These are phyloP conservation scores for Astropecten irregularis DNA, from an alignment of 53 echinoderm and acorn worm species.

Conservation along the genomic window DNA sequence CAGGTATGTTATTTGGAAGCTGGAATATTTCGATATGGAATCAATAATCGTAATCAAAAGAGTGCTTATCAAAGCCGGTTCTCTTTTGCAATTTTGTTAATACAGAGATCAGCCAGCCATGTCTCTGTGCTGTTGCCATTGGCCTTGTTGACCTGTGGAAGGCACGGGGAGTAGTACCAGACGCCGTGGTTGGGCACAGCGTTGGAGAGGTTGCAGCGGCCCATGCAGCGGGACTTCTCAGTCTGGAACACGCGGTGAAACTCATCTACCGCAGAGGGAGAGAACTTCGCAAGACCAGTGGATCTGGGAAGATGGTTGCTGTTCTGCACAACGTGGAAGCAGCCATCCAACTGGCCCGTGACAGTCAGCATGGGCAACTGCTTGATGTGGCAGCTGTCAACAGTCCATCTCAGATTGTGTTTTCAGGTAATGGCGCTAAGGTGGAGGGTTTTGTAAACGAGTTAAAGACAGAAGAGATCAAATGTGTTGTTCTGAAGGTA, in stretches of 20 bases:
- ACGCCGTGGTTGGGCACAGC: slow-evolving; percentile 67
- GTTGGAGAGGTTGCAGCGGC: slow-evolving; percentile 76
- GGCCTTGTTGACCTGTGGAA: slow-evolving; percentile 65
- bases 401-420: slow-evolving; percentile 64
- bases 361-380: neutral
- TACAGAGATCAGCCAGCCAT: slow-evolving; percentile 73
- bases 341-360: slow-evolving; percentile 9
- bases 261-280: slow-evolving; percentile 61
- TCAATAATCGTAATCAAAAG: too few relatives aligned
- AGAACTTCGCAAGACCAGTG: slow-evolving; percentile 56
- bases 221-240: slow-evolving; percentile 61
- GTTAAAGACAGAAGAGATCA: slow-evolving; percentile 23
- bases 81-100: too few relatives aligned
- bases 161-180: slow-evolving; percentile 42
- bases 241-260: slow-evolving; percentile 41
- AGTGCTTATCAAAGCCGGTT: too few relatives aligned
- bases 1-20: too few relatives aligned
- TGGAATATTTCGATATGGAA: too few relatives aligned
- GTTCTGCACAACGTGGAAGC: slow-evolving; percentile 48
- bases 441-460: slow-evolving; percentile 49
- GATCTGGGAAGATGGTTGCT: slow-evolving; percentile 74
- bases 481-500: slow-evolving; percentile 56
- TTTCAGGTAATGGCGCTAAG: slow-evolving; percentile 35
- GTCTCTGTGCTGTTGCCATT: slow-evolving; percentile 52
- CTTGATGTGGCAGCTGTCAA: slow-evolving; percentile 69